phyloP scores from a whole-genome alignment of 2,113 vertebrate species.

The Muscicapa adusta region DNA sequence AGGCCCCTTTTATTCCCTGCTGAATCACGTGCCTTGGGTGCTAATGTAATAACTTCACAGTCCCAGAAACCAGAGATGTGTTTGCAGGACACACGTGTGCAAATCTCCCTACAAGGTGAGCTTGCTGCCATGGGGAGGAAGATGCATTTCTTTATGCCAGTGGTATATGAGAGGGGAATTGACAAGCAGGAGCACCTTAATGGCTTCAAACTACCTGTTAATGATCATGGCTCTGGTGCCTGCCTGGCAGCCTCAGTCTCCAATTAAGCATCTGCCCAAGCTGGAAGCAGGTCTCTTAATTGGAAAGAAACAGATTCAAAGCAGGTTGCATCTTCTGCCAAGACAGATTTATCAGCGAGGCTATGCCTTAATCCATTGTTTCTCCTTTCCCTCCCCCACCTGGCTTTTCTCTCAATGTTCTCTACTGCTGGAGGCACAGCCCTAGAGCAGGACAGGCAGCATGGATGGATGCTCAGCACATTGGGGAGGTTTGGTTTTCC shows the following conservation, averaged over 20 bases:
- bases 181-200: constrained; percentile 67
- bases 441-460: constrained; percentile 6
- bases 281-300: constrained; percentile 71
- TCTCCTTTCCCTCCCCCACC: not conserved
- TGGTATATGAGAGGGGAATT: constrained; percentile 52
- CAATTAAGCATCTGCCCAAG: constrained; percentile 83
- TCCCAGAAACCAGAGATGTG: not conserved
- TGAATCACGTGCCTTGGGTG: constrained; percentile 53
- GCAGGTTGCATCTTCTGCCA: constrained; percentile 72
- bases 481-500: constrained; percentile 35
- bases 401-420: not conserved
- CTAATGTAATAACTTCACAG: constrained; percentile 59
- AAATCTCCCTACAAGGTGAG: not conserved
- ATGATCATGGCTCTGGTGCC: constrained; percentile 63
- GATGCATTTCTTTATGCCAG: constrained; percentile 47
- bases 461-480: constrained; percentile 3
- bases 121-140: constrained; percentile 11
- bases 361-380: constrained; percentile 53
- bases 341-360: constrained; percentile 55
- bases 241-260: constrained; percentile 69
- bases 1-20: constrained; percentile 47
- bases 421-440: not conserved
- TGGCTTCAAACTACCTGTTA: constrained; percentile 77
- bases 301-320: constrained; percentile 73
- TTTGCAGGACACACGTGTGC: not conserved